These are phyloP conservation scores for Urocitellus parryii DNA, from an alignment of 2,113 vertebrate species.

Conservation along the genomic window DNA sequence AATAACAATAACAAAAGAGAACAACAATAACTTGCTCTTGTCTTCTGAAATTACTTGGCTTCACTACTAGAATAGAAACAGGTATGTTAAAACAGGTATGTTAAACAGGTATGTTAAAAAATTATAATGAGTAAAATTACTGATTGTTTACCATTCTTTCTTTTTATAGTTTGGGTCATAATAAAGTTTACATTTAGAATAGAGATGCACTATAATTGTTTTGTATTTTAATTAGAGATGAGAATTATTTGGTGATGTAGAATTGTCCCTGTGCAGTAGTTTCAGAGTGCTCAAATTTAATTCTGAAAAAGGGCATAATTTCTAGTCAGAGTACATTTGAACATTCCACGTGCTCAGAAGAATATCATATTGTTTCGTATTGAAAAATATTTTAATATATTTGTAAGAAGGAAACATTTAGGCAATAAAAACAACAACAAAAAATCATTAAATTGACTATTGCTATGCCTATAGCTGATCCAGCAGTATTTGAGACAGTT, in stretches of 20 bases:
- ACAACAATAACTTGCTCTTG: background rate
- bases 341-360: background rate
- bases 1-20: background rate
- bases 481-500: background rate
- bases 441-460: background rate
- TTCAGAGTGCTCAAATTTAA: background rate
- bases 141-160: background rate
- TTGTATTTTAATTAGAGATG: conserved; percentile 43
- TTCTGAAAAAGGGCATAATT: background rate
- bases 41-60: conserved; percentile 16
- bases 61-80: background rate
- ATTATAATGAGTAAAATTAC: background rate
- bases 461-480: background rate
- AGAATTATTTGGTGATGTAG: background rate
- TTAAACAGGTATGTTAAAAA: background rate
- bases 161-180: background rate
- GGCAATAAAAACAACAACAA: background rate
- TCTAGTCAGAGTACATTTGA: background rate
- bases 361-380: background rate
- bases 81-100: background rate
- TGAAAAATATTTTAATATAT: background rate
- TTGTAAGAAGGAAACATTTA: background rate
- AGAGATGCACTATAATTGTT: background rate
- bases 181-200: background rate
- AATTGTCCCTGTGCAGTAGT: background rate